A percentile compares a stretch with the other conserved stretches of the same genome.
These are phyloP conservation scores for Carassius auratus DNA, from an alignment of 2,113 vertebrate genomes.

Conservation along the genomic window DNA sequence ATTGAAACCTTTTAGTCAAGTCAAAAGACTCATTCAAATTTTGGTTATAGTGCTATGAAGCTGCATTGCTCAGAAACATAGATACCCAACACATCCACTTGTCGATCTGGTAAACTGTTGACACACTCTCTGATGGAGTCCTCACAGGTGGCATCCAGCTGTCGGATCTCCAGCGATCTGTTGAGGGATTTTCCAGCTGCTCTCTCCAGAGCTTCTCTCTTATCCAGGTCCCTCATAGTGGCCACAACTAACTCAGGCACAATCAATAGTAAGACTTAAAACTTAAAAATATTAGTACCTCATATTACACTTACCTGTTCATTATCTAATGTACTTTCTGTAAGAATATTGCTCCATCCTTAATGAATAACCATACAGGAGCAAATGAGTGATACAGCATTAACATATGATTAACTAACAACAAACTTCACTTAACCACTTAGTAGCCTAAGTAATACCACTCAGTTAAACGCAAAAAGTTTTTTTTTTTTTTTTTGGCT, in stretches of 20 bases:
- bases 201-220: constrained; percentile 67
- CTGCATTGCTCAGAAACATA: background rate
- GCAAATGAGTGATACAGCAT: too few relatives aligned
- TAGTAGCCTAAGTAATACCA: too few relatives aligned
- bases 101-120: constrained; percentile 71
- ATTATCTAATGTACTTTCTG: background rate
- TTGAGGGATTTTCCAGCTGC: constrained; percentile 70
- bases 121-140: constrained; percentile 78
- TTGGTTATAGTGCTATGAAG: background rate
- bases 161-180: constrained; percentile 73
- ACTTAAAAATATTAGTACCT: background rate
- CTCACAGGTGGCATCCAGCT: too few relatives aligned
- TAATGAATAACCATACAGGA: too few relatives aligned
- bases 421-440: too few relatives aligned
- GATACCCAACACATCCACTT: constrained; percentile 66
- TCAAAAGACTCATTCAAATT: background rate
- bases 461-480: too few relatives aligned
- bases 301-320: background rate
- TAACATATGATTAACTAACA: too few relatives aligned
- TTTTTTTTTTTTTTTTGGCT: too few relatives aligned
- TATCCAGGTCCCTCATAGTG: constrained; percentile 75
- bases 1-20: background rate
- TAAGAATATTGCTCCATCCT: too few relatives aligned
- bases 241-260: constrained; percentile 70
- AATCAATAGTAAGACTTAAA: background rate